Conservation (phyloP, 2,888 invertebrate species). For the Euplagia quadripunctaria region DNA sequence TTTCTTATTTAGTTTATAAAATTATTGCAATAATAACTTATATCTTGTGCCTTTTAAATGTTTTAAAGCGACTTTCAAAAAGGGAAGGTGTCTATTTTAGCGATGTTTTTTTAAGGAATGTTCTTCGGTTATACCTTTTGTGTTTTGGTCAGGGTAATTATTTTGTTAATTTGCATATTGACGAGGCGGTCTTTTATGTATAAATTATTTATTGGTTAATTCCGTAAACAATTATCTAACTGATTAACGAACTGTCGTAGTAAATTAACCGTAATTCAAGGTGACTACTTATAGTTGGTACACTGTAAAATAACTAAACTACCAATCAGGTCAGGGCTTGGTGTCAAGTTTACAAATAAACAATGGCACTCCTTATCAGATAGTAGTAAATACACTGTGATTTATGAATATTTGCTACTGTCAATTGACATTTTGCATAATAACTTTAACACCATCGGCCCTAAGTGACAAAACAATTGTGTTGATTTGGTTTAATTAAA, state of each 20-base stretch:
- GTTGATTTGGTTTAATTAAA: background rate
- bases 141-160: no score
- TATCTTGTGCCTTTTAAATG: no score
- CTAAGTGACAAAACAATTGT: background rate
- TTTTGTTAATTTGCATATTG: no score
- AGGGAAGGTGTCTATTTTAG: no score
- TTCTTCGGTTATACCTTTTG: no score
- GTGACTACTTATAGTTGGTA: background rate
- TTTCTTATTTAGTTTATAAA: no score
- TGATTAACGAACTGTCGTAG: background rate
- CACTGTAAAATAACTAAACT: background rate
- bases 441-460: background rate
- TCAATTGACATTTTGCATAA: background rate
- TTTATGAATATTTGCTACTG: background rate
- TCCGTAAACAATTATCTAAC: background rate
- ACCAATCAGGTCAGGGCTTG: background rate
- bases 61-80: no score
- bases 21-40: no score
- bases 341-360: background rate
- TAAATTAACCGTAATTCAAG: background rate
- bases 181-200: no score
- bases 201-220: no score
- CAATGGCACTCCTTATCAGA: slow-evolving; percentile 1
- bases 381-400: background rate
- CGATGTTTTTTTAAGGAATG: no score